A percentile compares a stretch with the other conserved stretches of the same genome.
Conservation (phyloP, 2,888 invertebrate species). For the Caenorhabditis sinica region DNA sequence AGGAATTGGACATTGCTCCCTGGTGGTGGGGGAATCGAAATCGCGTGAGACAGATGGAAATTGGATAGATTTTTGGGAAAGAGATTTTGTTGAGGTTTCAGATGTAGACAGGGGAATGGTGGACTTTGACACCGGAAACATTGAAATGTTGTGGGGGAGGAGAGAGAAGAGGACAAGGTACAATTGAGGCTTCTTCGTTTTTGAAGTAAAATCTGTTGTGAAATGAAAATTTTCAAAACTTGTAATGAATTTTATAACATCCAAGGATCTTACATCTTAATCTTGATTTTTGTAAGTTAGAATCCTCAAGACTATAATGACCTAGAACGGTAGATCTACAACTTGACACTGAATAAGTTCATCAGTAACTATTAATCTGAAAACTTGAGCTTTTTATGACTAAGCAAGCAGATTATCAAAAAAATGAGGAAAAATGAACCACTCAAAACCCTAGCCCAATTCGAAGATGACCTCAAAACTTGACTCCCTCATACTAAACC, state of each 20-base stretch:
- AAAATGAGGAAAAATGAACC: neutral
- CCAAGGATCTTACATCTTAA: too few species aligned
- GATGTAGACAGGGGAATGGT: neutral
- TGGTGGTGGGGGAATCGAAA: too few species aligned
- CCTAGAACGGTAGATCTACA: too few species aligned
- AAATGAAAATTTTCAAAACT: too few species aligned
- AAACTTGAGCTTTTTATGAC: too few species aligned
- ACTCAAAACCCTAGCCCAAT: neutral
- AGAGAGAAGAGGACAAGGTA: neutral
- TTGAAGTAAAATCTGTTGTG: too few species aligned
- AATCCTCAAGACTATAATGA: too few species aligned
- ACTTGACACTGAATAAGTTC: too few species aligned
- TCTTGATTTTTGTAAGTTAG: too few species aligned
- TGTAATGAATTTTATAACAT: neutral
- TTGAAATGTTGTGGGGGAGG: neutral
- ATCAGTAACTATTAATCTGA: too few species aligned
- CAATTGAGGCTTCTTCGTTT: slow-evolving; percentile 8
- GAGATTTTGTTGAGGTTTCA: slow-evolving; percentile 7
- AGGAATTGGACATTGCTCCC: slow-evolving; percentile 55
- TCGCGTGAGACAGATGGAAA: slow-evolving; percentile 38
- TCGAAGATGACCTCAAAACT: neutral
- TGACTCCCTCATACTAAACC: neutral
- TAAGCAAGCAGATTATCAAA: neutral
- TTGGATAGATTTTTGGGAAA: slow-evolving; percentile 1
- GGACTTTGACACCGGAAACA: neutral